phyloP scores from a whole-genome alignment of 2,797 vertebrate species.

The Avahi laniger region DNA sequence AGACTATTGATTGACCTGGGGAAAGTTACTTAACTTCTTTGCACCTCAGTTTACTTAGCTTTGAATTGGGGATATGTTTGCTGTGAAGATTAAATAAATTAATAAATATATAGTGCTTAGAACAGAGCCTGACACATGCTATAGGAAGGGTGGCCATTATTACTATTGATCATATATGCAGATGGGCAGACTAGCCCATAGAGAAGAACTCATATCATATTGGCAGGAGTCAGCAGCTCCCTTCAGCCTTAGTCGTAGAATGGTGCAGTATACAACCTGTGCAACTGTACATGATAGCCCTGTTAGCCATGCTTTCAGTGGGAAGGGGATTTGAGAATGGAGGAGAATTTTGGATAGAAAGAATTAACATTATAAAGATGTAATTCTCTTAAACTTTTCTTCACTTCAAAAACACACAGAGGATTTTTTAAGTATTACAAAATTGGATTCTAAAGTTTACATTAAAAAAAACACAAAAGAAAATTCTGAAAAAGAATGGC shows the following conservation, averaged over 20 bases:
- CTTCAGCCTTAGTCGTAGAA: background rate
- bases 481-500: background rate
- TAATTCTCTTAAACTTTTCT: background rate
- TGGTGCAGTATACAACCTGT: background rate
- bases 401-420: background rate
- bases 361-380: no score
- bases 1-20: accelerated
- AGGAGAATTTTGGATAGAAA: background rate
- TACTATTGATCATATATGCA: accelerated
- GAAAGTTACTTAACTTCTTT: background rate
- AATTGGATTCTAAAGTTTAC: background rate
- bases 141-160: background rate
- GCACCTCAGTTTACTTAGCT: background rate
- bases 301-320: background rate
- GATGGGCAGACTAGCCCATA: background rate
- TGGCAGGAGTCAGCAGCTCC: background rate
- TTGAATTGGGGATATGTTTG: background rate
- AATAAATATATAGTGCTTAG: background rate
- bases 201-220: background rate
- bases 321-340: background rate
- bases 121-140: background rate
- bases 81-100: background rate
- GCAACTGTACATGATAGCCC: background rate
- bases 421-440: background rate
- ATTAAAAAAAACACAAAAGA: background rate